Evolutionary conservation across 2,113 vertebrate species (phyloP), one percentile per base, ranked within the genome.

Genomic region (Uropsilus gracilis): DNA sequence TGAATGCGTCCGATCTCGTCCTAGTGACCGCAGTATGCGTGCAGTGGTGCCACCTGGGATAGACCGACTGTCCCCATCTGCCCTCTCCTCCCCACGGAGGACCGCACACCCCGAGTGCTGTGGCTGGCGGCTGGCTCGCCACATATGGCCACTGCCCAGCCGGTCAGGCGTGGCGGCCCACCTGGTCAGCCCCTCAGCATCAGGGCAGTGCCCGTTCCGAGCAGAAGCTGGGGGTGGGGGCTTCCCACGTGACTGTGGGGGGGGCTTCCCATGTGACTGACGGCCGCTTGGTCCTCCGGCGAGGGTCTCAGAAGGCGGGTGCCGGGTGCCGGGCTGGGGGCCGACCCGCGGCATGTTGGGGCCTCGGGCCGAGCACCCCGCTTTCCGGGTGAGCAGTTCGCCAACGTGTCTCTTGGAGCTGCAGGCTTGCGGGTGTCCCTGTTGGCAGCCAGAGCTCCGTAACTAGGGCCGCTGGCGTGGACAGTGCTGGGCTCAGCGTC

Each of bases 321-420:
- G 5, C 37, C n/a, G 8, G 28, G 10, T 30, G 26, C 22, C 13
- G 20, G 46, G 28, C 18, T 37, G 14, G 3, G 5, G 24, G 28
- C 44, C 46, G 50, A 39, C 42, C 64, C 48, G 14, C 24, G 4
- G n/a, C 42, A 0, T 46, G 9, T 0, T 3, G 0, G 9, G 64
- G 37, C 53, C 32, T 0, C 5, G 28, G 42, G 50, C 63, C 55
- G 26, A 66, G 66, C 26, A 44, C 24, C 26, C 50, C 28, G 17
- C 86, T 46, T 50, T 64, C 71, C 72, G 17, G 4, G 26, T 46
- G 42, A 77, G 34, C 18, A n/a, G 53, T 28, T 0, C 3, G 17
- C 44, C 24, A 20, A 0, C 6, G 32, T 34, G 44, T 72, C 59
- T 59, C 5, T 3, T 14, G 8, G 16, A 22, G 28, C 42, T n/a